Evolutionary conservation across 2,113 vertebrate genomes (phyloP).

Genomic region (Oryzias celebensis): DNA sequence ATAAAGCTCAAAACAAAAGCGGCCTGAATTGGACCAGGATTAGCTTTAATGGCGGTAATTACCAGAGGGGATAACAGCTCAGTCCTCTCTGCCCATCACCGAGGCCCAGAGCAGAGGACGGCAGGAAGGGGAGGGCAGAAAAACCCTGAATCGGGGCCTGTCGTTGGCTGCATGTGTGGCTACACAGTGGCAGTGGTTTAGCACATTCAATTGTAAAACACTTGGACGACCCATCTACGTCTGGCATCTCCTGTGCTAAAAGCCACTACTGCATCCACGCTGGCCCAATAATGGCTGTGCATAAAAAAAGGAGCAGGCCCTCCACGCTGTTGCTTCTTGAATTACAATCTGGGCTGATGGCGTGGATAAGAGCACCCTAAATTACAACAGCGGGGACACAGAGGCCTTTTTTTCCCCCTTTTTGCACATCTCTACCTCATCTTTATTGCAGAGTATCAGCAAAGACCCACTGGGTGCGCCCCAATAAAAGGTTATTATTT

Average conservation of each 20-base stretch:
- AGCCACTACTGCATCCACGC: slow-evolving; percentile 75
- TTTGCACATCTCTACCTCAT: slow-evolving; percentile 40
- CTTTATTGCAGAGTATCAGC: slow-evolving; percentile 57
- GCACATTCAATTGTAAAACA: slow-evolving; percentile 85
- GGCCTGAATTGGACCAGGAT: slow-evolving; percentile 76
- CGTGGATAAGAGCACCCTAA: slow-evolving; percentile 75
- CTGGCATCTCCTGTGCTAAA: slow-evolving; percentile 79
- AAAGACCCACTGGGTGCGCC: slow-evolving; percentile 46
- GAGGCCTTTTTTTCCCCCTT: slow-evolving; percentile 47
- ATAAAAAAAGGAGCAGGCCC: slow-evolving; percentile 70
- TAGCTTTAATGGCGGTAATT: slow-evolving; percentile 79
- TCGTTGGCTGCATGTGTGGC: slow-evolving; percentile 72
- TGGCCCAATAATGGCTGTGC: slow-evolving; percentile 74
- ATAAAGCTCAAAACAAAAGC: slow-evolving; percentile 84
- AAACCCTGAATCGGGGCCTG: slow-evolving; percentile 72
- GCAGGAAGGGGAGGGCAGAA: slow-evolving; percentile 49
- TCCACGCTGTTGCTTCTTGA: slow-evolving; percentile 79
- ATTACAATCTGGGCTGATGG: slow-evolving; percentile 81
- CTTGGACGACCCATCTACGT: slow-evolving; percentile 77
- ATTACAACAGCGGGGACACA: slow-evolving; percentile 71
- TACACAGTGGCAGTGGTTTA: slow-evolving; percentile 65
- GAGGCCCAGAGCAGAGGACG: slow-evolving; percentile 70
- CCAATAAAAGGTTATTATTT: slow-evolving; percentile 75
- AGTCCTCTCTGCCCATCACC: slow-evolving; percentile 77
- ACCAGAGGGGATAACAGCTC: slow-evolving; percentile 74